These are phyloP conservation scores for Belgica antarctica DNA, from an alignment of 2,888 invertebrate species.

Conservation along the genomic window DNA sequence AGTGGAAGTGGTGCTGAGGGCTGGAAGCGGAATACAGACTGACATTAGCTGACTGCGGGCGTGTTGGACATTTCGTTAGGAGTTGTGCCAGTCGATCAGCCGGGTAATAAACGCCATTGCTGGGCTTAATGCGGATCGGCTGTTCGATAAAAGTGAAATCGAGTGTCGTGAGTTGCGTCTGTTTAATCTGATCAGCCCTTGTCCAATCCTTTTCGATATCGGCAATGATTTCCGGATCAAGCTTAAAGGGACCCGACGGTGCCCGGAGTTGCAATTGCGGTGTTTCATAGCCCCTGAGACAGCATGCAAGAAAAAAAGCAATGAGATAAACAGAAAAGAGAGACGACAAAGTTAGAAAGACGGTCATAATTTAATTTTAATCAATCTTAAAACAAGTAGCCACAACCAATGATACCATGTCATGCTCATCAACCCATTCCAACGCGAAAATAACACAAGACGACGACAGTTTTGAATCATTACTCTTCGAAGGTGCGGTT, in stretches of 20 bases:
- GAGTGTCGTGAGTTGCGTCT: slow-evolving; percentile 52
- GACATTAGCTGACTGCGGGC: slow-evolving; percentile 47
- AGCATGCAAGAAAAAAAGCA: too few species aligned
- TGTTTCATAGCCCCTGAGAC: too few species aligned
- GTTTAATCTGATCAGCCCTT: slow-evolving; percentile 55
- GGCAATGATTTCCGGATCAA: slow-evolving; percentile 71
- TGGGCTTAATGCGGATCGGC: slow-evolving; percentile 58
- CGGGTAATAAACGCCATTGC: slow-evolving; percentile 55
- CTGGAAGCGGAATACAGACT: slow-evolving; percentile 42
- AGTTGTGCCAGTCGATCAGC: slow-evolving; percentile 52
- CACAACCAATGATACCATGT: too few species aligned
- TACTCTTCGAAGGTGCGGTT: too few species aligned
- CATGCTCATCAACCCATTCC: too few species aligned
- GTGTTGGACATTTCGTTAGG: slow-evolving; percentile 50
- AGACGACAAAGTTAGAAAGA: too few species aligned
- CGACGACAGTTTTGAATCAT: too few species aligned
- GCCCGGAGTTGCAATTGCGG: too few species aligned
- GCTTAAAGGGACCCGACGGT: slow-evolving; percentile 70
- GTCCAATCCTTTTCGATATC: slow-evolving; percentile 62
- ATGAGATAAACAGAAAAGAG: too few species aligned
- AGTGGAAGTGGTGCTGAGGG: neutral
- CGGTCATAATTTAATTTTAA: too few species aligned
- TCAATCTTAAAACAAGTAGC: too few species aligned
- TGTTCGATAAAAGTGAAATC: slow-evolving; percentile 55
- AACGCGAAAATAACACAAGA: too few species aligned